These are phyloP conservation scores for Entomobrya proxima DNA, from an alignment of 2,888 invertebrate species.

Conservation along the genomic window DNA sequence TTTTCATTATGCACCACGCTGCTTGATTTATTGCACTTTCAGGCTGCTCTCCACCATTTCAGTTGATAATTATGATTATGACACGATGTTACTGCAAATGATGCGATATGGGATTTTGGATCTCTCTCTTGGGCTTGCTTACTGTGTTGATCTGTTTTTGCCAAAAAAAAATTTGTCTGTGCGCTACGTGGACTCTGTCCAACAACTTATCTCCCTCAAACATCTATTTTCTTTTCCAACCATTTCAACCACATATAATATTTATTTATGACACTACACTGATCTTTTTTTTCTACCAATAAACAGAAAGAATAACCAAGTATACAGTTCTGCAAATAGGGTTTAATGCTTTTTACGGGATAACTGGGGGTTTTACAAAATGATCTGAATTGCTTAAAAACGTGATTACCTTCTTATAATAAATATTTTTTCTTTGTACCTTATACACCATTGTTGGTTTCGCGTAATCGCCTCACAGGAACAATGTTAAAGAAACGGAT, in stretches of 20 bases:
- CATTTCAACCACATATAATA: constrained; percentile 21
- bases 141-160: constrained; percentile 57
- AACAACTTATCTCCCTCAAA: neutral
- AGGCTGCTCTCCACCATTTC: constrained; percentile 46
- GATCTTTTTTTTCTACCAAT: constrained; percentile 3
- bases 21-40: constrained; percentile 64
- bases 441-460: constrained; percentile 31
- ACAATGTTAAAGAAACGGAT: constrained; percentile 22
- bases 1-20: constrained; percentile 63
- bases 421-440: constrained; percentile 19
- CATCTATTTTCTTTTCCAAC: constrained; percentile 24
- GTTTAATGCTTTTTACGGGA: neutral
- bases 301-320: neutral
- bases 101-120: constrained; percentile 50
- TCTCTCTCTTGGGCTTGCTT: constrained; percentile 15
- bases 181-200: neutral
- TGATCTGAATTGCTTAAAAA: constrained; percentile 32
- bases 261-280: neutral
- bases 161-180: constrained; percentile 29
- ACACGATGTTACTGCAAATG: constrained; percentile 51
- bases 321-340: neutral
- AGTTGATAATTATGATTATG: constrained; percentile 56
- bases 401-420: constrained; percentile 31
- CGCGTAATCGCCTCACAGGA: constrained; percentile 24
- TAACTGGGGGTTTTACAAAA: neutral